These are phyloP conservation scores for Pseudomyrmex gracilis DNA, from an alignment of 1,140 invertebrate species.

Conservation along the genomic window DNA sequence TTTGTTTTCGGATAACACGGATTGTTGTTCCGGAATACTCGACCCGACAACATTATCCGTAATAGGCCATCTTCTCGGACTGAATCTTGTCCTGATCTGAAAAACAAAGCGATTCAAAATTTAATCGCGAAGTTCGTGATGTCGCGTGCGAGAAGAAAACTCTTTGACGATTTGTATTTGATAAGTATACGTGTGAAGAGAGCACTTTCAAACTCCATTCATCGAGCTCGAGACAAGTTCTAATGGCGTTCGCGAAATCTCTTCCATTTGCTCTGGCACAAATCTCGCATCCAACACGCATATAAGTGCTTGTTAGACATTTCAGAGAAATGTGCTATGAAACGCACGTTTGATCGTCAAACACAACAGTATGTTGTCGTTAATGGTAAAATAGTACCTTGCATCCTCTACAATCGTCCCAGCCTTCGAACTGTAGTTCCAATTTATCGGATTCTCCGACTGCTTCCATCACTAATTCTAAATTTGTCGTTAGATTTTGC, in stretches of 20 bases:
- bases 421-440: conserved; percentile 88
- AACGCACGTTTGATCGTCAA: background rate
- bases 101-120: conserved; percentile 60
- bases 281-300: conserved; percentile 59
- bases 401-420: conserved; percentile 82
- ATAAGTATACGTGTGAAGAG: conserved; percentile 69
- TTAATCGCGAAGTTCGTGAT: conserved; percentile 7
- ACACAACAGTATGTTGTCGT: background rate
- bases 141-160: background rate
- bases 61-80: conserved; percentile 95
- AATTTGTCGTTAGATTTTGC: conserved; percentile 93
- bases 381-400: conserved; percentile 86
- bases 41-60: conserved; percentile 85
- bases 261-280: conserved; percentile 79
- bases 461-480: conserved; percentile 92
- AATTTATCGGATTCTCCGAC: conserved; percentile 93
- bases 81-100: conserved; percentile 91
- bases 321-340: conserved; percentile 58
- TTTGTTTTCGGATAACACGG: conserved; percentile 62
- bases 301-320: conserved; percentile 12
- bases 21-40: conserved; percentile 79
- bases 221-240: conserved; percentile 69
- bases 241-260: conserved; percentile 80
- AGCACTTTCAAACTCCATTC: conserved; percentile 81
- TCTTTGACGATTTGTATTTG: conserved; percentile 12